phyloP scores from a whole-genome alignment of 2,113 vertebrate species.

The Tenebrosternarchus preto region DNA sequence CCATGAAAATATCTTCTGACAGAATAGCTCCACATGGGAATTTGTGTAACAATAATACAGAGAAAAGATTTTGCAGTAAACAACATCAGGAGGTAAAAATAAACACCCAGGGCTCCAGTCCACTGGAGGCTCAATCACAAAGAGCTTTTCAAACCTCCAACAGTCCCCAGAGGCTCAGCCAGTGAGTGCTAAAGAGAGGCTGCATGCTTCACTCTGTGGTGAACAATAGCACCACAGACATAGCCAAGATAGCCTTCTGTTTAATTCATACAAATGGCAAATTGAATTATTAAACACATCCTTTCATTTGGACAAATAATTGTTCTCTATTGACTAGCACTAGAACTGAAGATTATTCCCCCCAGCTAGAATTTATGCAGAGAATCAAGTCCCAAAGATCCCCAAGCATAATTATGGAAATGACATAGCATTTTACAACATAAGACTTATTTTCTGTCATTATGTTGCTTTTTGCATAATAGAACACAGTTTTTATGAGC shows the following conservation, averaged over 20 bases:
- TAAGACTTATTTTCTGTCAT: conserved; percentile 47
- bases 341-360: conserved; percentile 47
- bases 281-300: conserved; percentile 59
- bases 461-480: conserved; percentile 49
- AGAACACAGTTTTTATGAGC: conserved; percentile 25
- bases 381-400: conserved; percentile 49
- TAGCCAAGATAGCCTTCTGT: conserved; percentile 55
- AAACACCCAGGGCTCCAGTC: conserved; percentile 24
- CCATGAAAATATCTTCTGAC: background rate
- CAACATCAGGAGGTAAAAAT: conserved; percentile 35
- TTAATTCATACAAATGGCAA: conserved; percentile 55
- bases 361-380: conserved; percentile 42
- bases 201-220: conserved; percentile 19
- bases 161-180: conserved; percentile 36
- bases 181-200: conserved; percentile 27
- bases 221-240: conserved; percentile 45
- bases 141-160: conserved; percentile 26
- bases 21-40: conserved; percentile 24
- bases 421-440: conserved; percentile 47
- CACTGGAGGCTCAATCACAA: conserved; percentile 35
- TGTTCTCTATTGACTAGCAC: conserved; percentile 47
- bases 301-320: conserved; percentile 60
- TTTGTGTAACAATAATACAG: conserved; percentile 16
- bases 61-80: conserved; percentile 36
- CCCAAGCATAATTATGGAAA: conserved; percentile 49